Base-by-base conservation (phyloP, 92 coral and sea anemone genomes). In the Montipora capitata region DNA sequence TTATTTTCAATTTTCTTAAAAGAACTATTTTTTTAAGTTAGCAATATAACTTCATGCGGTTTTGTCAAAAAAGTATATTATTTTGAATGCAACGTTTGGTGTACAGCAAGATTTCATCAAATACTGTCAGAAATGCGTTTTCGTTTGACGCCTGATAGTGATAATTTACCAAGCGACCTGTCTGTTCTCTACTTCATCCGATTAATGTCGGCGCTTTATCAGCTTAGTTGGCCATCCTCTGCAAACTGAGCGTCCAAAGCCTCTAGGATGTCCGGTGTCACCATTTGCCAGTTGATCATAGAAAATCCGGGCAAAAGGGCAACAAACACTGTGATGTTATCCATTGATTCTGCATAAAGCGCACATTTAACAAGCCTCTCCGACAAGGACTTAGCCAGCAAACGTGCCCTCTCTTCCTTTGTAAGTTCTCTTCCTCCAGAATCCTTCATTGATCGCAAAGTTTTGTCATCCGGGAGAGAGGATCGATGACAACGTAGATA, bases 281-380 rank as follows among this genome's bases (percentile, higher is more conserved):
- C 62, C 56, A 91, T 87, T 75, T 72, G 88, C 78, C 94, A 85
- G 40, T 91, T 89, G 49, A 93, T 80, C 59, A 91, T 82, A n/a
- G 92, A 82, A 77, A 98, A 98, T n/a, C 99, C 99, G 4, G 94
- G 95, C 62, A 98, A 81, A 52, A 98, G 93, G 68, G 93, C 79
- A 54, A 89, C 95, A 77, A 96, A 88, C 2, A 94, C 99, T 9
- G 98, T 92, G 27, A 91, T 73, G 68, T 96, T 92, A 80, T 91
- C 96, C 49, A 92, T 83, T 7, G 98, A 91, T 7, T 96, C 99
- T n/a, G 99, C 98, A 13, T 96, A 74, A 54, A 98, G 79, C n/a
- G 99, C 96, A 70, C 96, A 88, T 74, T 92, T 94, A 40, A 98
- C 95, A 11, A 98, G 94, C 77, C 99, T 93, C 85, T 93, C 94